Percentiles rank a stretch among this genome's conserved stretches.
Evolutionary conservation across 2,113 vertebrate genomes (phyloP).

Genomic region (Desmodus rotundus): DNA sequence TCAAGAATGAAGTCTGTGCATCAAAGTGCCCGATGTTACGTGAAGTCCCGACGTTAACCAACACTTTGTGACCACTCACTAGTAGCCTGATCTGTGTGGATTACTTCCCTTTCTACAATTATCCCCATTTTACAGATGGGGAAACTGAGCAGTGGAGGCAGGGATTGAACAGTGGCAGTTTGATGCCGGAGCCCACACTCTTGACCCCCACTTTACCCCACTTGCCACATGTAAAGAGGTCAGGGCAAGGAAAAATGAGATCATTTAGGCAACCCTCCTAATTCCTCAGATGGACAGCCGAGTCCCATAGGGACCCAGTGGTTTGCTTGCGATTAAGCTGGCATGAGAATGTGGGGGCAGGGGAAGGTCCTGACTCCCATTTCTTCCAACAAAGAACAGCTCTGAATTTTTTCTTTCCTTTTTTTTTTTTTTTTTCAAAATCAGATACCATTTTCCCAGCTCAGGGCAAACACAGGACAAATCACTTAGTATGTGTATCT

Average conservation of each 20-base stretch:
- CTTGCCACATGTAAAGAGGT: not conserved
- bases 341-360: not conserved
- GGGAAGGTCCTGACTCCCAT: not conserved
- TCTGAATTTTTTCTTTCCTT: not conserved
- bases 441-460: slow-evolving; percentile 64
- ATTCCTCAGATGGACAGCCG: slow-evolving; percentile 9
- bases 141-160: not conserved
- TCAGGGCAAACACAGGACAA: slow-evolving; percentile 65
- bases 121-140: not conserved
- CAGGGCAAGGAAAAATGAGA: not conserved
- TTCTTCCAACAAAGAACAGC: slow-evolving; percentile 47
- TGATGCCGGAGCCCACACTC: not conserved
- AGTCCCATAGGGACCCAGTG: not conserved
- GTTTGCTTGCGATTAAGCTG: not conserved
- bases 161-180: no score
- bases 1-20: not conserved
- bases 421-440: not conserved
- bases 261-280: not conserved
- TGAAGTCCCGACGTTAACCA: not conserved
- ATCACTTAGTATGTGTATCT: slow-evolving; percentile 79
- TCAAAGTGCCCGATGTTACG: not conserved
- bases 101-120: not conserved
- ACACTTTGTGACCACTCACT: not conserved
- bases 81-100: not conserved
- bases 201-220: not conserved